Percentiles rank a stretch among this genome's conserved stretches.
These are phyloP conservation scores for Spermophilus dauricus DNA, from an alignment of 2,113 vertebrate genomes.

Conservation along the genomic window DNA sequence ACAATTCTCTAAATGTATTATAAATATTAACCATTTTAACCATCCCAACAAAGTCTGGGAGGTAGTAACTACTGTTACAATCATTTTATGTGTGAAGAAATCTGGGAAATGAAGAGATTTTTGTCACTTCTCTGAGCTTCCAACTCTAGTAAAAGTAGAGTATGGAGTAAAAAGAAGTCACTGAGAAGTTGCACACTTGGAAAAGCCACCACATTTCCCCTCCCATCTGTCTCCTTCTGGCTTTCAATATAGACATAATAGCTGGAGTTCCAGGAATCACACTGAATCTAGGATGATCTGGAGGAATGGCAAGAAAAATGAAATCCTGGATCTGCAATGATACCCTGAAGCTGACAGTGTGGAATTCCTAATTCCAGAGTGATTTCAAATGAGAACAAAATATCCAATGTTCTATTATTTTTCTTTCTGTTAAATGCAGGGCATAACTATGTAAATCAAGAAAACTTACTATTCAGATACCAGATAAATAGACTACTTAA, in stretches of 20 bases:
- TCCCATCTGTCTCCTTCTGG: neutral
- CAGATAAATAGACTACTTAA: neutral
- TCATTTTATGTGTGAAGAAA: neutral
- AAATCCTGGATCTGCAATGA: neutral
- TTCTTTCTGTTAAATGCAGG: neutral
- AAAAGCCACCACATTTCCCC: neutral
- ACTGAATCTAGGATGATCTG: neutral
- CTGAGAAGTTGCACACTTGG: neutral
- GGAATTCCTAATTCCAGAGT: neutral
- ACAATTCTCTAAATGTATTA: neutral
- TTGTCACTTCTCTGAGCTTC: neutral
- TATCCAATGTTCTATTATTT: neutral
- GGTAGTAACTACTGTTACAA: neutral
- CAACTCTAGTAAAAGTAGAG: neutral
- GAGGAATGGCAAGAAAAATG: neutral
- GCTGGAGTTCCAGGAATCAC: neutral
- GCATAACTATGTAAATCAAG: neutral
- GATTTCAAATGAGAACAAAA: neutral
- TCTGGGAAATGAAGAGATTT: neutral
- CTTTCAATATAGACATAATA: neutral
- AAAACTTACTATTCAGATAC: neutral
- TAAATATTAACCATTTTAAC: neutral
- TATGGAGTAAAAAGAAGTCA: neutral
- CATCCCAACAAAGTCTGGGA: neutral
- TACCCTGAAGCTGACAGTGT: neutral